Evolutionary conservation across 2,888 invertebrate genomes (phyloP).

Genomic region (Eristalis pertinax): DNA sequence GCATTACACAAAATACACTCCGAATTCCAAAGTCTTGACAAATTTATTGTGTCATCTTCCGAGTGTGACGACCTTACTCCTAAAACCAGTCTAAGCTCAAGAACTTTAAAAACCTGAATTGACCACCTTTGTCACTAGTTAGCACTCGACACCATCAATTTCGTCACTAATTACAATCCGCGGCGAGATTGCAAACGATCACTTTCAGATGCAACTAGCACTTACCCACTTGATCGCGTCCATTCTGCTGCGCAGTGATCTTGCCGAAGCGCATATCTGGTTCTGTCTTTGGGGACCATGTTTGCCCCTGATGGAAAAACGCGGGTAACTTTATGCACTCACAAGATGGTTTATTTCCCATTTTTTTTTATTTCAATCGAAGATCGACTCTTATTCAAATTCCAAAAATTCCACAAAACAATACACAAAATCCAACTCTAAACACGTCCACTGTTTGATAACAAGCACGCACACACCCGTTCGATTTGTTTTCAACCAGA

Average conservation of each 20-base stretch:
- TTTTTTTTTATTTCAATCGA: slow-evolving; percentile 5
- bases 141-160: background rate
- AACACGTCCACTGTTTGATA: background rate
- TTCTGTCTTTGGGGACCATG: slow-evolving; percentile 52
- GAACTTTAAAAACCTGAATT: background rate
- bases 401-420: slow-evolving; percentile 3
- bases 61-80: background rate
- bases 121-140: background rate
- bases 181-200: background rate
- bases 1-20: background rate
- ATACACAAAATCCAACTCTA: background rate
- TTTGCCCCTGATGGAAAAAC: slow-evolving; percentile 28
- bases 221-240: slow-evolving; percentile 50
- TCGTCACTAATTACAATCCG: background rate
- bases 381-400: background rate
- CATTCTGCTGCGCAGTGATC: slow-evolving; percentile 21
- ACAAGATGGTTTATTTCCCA: slow-evolving; percentile 56
- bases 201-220: slow-evolving; percentile 6
- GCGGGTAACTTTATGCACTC: slow-evolving; percentile 16
- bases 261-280: slow-evolving; percentile 26
- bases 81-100: background rate
- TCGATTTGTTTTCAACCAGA: slow-evolving; percentile 18
- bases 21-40: background rate
- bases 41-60: background rate
- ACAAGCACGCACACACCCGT: slow-evolving; percentile 1